These are phyloP conservation scores for Ophion ellenae DNA, from an alignment of 2,888 invertebrate species.

Conservation along the genomic window DNA sequence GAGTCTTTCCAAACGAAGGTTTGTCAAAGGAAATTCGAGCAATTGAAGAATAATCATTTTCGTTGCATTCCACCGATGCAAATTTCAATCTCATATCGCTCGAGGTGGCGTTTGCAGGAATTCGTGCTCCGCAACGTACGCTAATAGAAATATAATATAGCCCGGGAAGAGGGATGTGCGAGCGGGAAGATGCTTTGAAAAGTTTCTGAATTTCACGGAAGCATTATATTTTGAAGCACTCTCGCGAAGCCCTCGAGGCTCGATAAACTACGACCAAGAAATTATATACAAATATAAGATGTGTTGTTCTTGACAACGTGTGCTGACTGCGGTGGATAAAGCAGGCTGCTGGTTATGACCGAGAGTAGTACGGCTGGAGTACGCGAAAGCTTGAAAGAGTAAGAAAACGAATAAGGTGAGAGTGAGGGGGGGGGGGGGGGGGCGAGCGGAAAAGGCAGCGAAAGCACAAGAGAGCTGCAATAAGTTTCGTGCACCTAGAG, in stretches of 20 bases:
- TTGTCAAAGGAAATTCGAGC: no score
- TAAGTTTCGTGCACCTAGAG: slow-evolving; percentile 32
- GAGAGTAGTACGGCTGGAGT: background rate
- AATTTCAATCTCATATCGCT: no score
- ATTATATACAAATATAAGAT: slow-evolving; percentile 14
- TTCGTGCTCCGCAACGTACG: no score
- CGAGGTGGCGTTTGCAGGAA: no score
- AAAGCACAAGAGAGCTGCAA: slow-evolving; percentile 22
- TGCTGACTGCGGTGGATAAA: slow-evolving; percentile 20
- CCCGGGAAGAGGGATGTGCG: no score
- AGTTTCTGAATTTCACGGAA: slow-evolving; percentile 3
- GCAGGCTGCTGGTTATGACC: background rate
- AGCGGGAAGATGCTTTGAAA: background rate
- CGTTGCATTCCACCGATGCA: no score
- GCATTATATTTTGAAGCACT: background rate
- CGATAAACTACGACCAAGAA: slow-evolving; percentile 14
- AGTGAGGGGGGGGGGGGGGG: no score
- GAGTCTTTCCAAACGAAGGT: no score
- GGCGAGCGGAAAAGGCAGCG: background rate
- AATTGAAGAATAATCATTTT: no score
- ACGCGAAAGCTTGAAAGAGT: background rate
- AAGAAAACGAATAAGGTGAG: background rate
- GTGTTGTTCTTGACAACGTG: slow-evolving; percentile 40
- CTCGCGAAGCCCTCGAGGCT: slow-evolving; percentile 7
- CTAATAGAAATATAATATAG: background rate